Conservation (phyloP, 1,140 invertebrate genomes). For the Pseudomyrmex flavicornis region DNA sequence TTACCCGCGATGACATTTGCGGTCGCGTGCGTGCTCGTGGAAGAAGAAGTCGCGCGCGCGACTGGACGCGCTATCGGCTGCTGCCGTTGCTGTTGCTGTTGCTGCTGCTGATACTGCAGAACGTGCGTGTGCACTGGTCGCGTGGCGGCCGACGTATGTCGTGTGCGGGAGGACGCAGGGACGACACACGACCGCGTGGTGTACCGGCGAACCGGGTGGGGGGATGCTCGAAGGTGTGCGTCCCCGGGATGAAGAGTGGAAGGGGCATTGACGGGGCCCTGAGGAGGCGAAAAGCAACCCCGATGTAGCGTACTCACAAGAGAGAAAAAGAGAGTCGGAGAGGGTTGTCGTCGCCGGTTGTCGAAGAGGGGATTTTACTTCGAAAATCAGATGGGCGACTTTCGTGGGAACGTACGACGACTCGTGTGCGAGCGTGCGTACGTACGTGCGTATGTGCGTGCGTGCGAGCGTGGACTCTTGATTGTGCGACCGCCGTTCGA, state of each 20-base stretch:
- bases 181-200: slow-evolving; percentile 83
- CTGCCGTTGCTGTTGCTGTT: neutral
- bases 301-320: neutral
- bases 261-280: slow-evolving; percentile 23
- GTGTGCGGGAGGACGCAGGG: slow-evolving; percentile 81
- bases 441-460: slow-evolving; percentile 33
- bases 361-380: slow-evolving; percentile 33
- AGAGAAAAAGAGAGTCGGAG: slow-evolving; percentile 13
- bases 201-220: slow-evolving; percentile 59
- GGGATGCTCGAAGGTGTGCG: slow-evolving; percentile 66
- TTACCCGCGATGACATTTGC: slow-evolving; percentile 54
- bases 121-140: slow-evolving; percentile 83
- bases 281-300: slow-evolving; percentile 62
- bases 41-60: slow-evolving; percentile 42
- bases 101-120: slow-evolving; percentile 51
- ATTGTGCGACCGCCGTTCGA: slow-evolving; percentile 59
- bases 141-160: slow-evolving; percentile 85
- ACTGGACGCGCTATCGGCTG: slow-evolving; percentile 10
- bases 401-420: slow-evolving; percentile 84
- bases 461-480: slow-evolving; percentile 28
- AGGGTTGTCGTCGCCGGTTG: slow-evolving; percentile 13
- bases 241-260: slow-evolving; percentile 39
- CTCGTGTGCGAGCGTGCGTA: slow-evolving; percentile 48
- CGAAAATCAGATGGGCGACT: slow-evolving; percentile 72
- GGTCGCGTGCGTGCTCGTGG: slow-evolving; percentile 62